Evolutionary conservation across 2,113 vertebrate species (phyloP), one percentile per base, ranked within the genome.

Genomic region (Tetrao urogallus): DNA sequence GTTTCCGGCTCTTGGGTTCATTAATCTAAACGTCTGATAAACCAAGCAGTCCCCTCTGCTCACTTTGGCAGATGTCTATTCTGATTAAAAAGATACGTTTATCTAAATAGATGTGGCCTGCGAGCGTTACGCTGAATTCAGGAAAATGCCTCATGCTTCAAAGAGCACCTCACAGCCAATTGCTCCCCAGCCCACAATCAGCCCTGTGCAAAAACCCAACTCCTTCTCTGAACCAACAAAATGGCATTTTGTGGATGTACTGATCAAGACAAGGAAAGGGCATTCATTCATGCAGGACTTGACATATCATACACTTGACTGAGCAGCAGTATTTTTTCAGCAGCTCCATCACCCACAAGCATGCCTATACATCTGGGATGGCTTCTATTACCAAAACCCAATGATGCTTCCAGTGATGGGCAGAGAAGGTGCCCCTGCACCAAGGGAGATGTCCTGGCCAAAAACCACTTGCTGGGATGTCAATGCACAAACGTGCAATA

Each of bases 21-120:
- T 91, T 88, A 91, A 80, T 47, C 56, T 47, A 43, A 83, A 52
- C 43, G 80, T 77, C 72, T 65, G 85, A 95, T 86, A 92, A 82
- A 72, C 34, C 32, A 71, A 95, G 82, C 42, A 64, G 64, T 80
- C 17, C 47, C 34, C 42, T 93, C 60, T 67, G 25, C 67, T 92
- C 89, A 80, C 66, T 86, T 86, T 67, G 71, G 57, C 5, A 2
- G 34, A 47, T 2, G 24, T 47, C 56, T 61, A 6, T 47, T 77
- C 82, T 71, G 19, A 43, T 32, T 67, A 24, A 15, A 16, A 82
- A 76, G 85, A 74, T 43, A 18, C 40, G 13, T 56, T 8, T 36
- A 43, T 72, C 75, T 66, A 83, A 88, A 70, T 52, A 82, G 42
- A 89, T 5, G 42, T 30, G 15, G 75, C 43, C 75, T 80, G 34